Conservation (phyloP, 2,888 invertebrate species). For the Hydroisotoma schaefferi region DNA sequence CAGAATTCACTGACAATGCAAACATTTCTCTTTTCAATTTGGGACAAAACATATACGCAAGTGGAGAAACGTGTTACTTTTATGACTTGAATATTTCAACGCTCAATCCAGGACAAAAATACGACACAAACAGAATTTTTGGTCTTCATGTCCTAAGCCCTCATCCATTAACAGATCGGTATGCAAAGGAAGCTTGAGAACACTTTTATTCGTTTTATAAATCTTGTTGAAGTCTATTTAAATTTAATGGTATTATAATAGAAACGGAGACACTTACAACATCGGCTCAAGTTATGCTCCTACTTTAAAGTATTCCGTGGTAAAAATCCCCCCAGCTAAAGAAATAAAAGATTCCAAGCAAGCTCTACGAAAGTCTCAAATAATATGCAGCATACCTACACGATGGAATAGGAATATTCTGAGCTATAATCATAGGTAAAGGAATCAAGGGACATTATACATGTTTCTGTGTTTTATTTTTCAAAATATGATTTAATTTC, state of each 20-base stretch:
- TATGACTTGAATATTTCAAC: slow-evolving; percentile 53
- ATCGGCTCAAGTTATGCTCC: slow-evolving; percentile 52
- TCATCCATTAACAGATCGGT: slow-evolving; percentile 53
- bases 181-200: too few relatives aligned
- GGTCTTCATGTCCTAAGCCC: slow-evolving; percentile 54
- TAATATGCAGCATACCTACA: slow-evolving; percentile 31
- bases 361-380: slow-evolving; percentile 32
- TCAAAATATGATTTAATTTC: too few relatives aligned
- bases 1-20: slow-evolving; percentile 55
- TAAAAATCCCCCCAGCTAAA: slow-evolving; percentile 49
- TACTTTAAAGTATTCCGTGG: slow-evolving; percentile 51
- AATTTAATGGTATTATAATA: slow-evolving; percentile 7
- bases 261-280: slow-evolving; percentile 51
- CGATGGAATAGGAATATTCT: slow-evolving; percentile 38
- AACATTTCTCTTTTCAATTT: slow-evolving; percentile 53
- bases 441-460: too few relatives aligned
- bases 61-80: slow-evolving; percentile 55
- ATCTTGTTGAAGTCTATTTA: not conserved
- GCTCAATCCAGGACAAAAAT: slow-evolving; percentile 51
- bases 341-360: slow-evolving; percentile 40
- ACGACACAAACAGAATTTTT: slow-evolving; percentile 49
- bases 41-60: slow-evolving; percentile 54
- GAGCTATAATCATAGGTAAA: slow-evolving; percentile 39
- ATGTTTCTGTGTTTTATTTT: too few relatives aligned
- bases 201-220: not conserved